phyloP scores from a whole-genome alignment of 35 echinoderm and acorn worm genomes.

The Amphiura filiformis region DNA sequence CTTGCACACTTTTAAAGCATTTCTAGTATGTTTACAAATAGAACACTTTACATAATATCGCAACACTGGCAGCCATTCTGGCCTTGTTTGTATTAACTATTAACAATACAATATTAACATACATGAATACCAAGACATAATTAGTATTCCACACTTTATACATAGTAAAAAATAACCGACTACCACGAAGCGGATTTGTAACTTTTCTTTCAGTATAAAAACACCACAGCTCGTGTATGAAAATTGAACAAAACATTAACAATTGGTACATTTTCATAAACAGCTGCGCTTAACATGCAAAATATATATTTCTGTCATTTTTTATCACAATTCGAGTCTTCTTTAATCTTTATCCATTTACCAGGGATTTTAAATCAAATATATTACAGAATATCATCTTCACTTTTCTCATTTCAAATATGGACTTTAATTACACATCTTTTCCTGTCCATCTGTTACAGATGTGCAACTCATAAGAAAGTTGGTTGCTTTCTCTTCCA shows the following conservation, averaged over 20 bases:
- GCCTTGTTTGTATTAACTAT: background rate
- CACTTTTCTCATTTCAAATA: background rate
- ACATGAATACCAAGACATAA: background rate
- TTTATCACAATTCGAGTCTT: background rate
- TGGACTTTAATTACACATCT: no score
- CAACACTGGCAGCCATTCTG: constrained; percentile 9
- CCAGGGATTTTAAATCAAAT: background rate
- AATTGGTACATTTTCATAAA: background rate
- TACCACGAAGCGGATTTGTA: background rate
- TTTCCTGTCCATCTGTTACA: no score
- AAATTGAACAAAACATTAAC: background rate
- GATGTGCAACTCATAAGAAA: no score
- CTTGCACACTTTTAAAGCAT: background rate
- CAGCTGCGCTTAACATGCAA: constrained; percentile 4
- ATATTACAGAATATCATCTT: background rate
- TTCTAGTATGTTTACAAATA: background rate
- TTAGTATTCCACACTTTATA: constrained; percentile 6
- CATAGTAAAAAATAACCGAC: background rate
- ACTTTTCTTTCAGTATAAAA: background rate
- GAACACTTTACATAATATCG: background rate
- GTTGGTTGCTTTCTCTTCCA: no score
- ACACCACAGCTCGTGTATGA: background rate
- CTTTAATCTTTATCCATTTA: background rate
- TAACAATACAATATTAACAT: background rate
- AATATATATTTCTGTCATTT: constrained; percentile 7